A percentile compares a stretch with the other conserved stretches of the same genome.
Evolutionary conservation across 2,797 vertebrate species (phyloP).

Genomic region (Halcyon badia): DNA sequence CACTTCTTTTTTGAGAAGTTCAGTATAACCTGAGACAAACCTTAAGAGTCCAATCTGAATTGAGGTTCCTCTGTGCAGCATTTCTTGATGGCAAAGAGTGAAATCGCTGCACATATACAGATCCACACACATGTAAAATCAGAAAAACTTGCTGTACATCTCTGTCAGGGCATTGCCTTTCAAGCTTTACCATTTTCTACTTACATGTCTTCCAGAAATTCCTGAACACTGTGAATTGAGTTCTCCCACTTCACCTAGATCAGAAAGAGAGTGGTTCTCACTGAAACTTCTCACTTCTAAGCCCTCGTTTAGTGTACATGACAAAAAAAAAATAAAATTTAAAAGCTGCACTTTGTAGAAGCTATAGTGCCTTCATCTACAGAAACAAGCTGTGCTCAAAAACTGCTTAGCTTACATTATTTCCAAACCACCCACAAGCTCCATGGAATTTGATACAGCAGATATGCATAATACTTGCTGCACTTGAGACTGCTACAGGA

Average conservation of each 20-base stretch:
- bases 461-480: conserved; percentile 72
- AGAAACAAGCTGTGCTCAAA: conserved; percentile 68
- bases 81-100: not conserved
- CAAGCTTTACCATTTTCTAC: not conserved
- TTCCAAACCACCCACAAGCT: conserved; percentile 71
- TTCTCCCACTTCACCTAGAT: not conserved
- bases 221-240: not conserved
- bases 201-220: not conserved
- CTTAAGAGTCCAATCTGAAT: not conserved
- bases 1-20: not conserved
- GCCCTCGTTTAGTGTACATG: not conserved
- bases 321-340: not conserved
- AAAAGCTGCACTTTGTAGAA: conserved; percentile 34
- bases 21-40: not conserved
- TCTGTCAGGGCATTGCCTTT: not conserved
- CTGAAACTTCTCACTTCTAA: not conserved
- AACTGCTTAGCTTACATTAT: conserved; percentile 65
- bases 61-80: not conserved
- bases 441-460: conserved; percentile 73
- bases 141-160: not conserved
- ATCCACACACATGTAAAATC: not conserved
- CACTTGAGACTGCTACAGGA: conserved; percentile 67
- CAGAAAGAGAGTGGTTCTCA: not conserved
- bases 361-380: conserved; percentile 55
- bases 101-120: not conserved